Conservation (phyloP, 2,113 vertebrate genomes). For the Ptilorrhoa leucosticta region DNA sequence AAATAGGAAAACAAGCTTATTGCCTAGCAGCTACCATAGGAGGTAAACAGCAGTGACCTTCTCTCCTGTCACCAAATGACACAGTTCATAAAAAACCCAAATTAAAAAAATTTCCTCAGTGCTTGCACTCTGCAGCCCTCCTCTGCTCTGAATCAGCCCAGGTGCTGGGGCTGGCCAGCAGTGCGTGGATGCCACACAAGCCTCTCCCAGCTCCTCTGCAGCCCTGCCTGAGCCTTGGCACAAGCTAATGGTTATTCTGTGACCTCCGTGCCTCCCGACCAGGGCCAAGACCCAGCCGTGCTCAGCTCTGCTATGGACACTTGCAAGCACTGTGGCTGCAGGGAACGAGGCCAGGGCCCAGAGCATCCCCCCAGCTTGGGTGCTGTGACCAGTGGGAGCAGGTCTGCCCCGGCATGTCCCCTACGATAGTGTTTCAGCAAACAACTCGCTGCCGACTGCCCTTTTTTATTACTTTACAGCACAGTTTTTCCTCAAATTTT, state of each 20-base stretch:
- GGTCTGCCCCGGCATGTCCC: fast-evolving
- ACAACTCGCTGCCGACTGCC: slow-evolving; percentile 68
- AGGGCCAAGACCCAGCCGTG: fast-evolving
- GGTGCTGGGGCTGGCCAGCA: fast-evolving
- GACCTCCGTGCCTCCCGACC: not conserved
- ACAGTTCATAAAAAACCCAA: not conserved
- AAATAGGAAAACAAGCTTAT: not conserved
- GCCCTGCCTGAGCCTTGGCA: slow-evolving; percentile 12
- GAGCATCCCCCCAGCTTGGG: not conserved
- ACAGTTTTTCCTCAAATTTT: slow-evolving; percentile 83
- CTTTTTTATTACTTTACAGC: slow-evolving; percentile 81
- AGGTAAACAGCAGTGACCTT: not conserved
- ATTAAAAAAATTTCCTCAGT: not conserved
- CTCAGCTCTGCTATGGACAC: fast-evolving
- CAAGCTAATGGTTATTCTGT: not conserved
- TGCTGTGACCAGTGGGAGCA: not conserved
- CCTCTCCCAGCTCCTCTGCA: not conserved
- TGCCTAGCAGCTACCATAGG: not conserved
- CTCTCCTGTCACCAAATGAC: not conserved
- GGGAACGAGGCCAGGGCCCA: fast-evolving
- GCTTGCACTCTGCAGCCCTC: not conserved
- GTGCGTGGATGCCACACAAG: fast-evolving
- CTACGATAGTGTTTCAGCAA: slow-evolving; percentile 49
- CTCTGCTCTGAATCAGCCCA: not conserved
- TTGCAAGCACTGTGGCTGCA: fast-evolving